Conservation (phyloP, 2,797 vertebrate genomes). For the Xenops minutus region DNA sequence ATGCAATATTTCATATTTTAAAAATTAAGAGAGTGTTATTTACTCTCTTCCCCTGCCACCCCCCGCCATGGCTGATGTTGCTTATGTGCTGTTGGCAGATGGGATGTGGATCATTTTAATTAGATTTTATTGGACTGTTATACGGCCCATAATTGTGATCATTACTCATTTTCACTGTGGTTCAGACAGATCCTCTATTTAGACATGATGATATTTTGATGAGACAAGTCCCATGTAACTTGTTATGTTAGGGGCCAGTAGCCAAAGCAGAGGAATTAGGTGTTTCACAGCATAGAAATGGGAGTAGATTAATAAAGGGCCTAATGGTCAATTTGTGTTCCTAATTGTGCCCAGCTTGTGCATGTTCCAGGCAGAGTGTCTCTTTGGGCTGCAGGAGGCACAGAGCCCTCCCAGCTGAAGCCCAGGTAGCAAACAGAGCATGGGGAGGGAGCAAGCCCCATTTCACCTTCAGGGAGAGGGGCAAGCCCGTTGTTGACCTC, state of each 20-base stretch:
- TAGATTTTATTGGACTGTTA: slow-evolving; percentile 84
- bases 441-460: rapidly evolving
- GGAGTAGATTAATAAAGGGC: not conserved
- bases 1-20: slow-evolving; percentile 65
- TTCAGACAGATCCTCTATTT: slow-evolving; percentile 74
- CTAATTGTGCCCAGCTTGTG: slow-evolving; percentile 1
- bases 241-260: slow-evolving; percentile 45
- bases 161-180: slow-evolving; percentile 82
- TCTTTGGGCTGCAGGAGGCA: not conserved
- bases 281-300: not conserved
- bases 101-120: slow-evolving; percentile 84
- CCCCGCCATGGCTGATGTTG: slow-evolving; percentile 52
- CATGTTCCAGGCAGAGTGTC: not conserved
- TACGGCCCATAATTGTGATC: slow-evolving; percentile 79
- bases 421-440: not conserved
- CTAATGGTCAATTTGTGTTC: not conserved
- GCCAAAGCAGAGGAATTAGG: slow-evolving; percentile 29
- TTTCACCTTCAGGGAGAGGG: not conserved
- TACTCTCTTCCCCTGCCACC: slow-evolving; percentile 54
- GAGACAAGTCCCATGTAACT: slow-evolving; percentile 69
- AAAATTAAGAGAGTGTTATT: slow-evolving; percentile 56
- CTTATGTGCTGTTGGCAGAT: slow-evolving; percentile 76
- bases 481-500: not conserved
- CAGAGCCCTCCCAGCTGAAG: not conserved
- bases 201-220: slow-evolving; percentile 78